A percentile compares a stretch with the other conserved stretches of the same genome.
phyloP scores from a whole-genome alignment of 2,888 invertebrate species.

The Thymelicus lineola region DNA sequence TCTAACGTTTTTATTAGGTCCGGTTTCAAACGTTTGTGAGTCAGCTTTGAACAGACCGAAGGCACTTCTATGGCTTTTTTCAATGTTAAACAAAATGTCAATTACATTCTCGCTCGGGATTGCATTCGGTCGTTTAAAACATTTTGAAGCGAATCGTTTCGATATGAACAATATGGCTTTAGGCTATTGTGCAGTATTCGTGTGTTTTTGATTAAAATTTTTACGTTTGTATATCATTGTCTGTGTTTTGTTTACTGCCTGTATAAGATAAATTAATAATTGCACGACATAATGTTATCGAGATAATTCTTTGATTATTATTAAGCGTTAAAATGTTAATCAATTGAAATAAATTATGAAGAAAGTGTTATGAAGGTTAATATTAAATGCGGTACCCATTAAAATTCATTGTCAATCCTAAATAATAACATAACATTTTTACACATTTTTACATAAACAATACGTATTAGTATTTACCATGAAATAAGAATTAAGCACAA shows the following conservation, averaged over 20 bases:
- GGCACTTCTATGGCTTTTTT: constrained; percentile 59
- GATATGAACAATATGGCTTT: constrained; percentile 61
- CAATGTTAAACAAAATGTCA: constrained; percentile 55
- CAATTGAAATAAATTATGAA: too few relatives aligned
- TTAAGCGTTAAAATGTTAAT: too few relatives aligned
- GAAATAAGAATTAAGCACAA: too few relatives aligned
- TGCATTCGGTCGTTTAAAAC: constrained; percentile 48
- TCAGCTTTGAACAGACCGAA: constrained; percentile 70
- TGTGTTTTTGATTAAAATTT: constrained; percentile 24
- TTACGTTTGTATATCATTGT: constrained; percentile 12
- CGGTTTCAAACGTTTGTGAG: constrained; percentile 71
- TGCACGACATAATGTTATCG: too few relatives aligned
- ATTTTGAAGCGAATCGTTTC: constrained; percentile 42
- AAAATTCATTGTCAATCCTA: too few relatives aligned
- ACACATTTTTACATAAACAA: too few relatives aligned
- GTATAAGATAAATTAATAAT: neutral
- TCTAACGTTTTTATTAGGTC: constrained; percentile 64
- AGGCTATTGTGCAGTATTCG: constrained; percentile 49
- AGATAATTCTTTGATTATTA: too few relatives aligned
- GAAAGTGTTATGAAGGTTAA: too few relatives aligned
- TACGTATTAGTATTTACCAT: too few relatives aligned
- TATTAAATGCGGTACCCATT: too few relatives aligned
- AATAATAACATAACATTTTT: too few relatives aligned
- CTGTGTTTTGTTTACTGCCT: constrained; percentile 9
- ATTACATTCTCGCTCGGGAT: constrained; percentile 58